Evolutionary conservation across 2,888 invertebrate genomes (phyloP), one percentile per base, ranked within the genome.

Genomic region (Acronicta psi): DNA sequence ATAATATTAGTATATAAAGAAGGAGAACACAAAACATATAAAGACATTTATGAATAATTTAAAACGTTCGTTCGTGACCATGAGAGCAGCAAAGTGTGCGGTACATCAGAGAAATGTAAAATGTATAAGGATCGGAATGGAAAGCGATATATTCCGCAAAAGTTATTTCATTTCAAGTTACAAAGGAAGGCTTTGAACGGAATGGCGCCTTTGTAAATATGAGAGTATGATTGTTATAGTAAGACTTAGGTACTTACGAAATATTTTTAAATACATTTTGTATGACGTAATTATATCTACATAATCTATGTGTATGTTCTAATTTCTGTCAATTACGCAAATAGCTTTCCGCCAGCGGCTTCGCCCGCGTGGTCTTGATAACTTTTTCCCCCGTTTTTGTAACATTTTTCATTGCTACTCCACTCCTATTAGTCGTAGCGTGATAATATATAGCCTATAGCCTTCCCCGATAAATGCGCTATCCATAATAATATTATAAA

Each of bases 61-160:
- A 31, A 44, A 37, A 47, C 47, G 36, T 46, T 34, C 25, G 25
- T 17, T 34, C 49, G 34, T 20, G 31, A 40, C 43, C 34, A 44
- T 18, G 49, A 38, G 14, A 14, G 29, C 49, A 25, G 31, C 68
- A 61, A 59, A 67, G 29, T 47, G 40, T 54, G 44, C 18, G 9
- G 18, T 34, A 34, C 18, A 8, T 17, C 1, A 17, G 18, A 43
- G 29, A 69, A 69, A 66, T 62, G 20, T 45, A 47, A 52, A 53
- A 59, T 53, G 18, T 43, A 62, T 38, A 36, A 61, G 13, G 25
- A 64, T 47, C 41, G 11, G 34, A 66, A 50, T 38, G 46, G 36
- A 69, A 56, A 40, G 43, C 55, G 56, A 56, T 56, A 62, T 56
- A 62, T 62, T 46, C 14, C 18, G 17, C 17, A 23, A 43, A 62